Evolutionary conservation across 2,888 invertebrate genomes (phyloP), one percentile per base, ranked within the genome.

Genomic region (Amblyjoppa fuscipennis): DNA sequence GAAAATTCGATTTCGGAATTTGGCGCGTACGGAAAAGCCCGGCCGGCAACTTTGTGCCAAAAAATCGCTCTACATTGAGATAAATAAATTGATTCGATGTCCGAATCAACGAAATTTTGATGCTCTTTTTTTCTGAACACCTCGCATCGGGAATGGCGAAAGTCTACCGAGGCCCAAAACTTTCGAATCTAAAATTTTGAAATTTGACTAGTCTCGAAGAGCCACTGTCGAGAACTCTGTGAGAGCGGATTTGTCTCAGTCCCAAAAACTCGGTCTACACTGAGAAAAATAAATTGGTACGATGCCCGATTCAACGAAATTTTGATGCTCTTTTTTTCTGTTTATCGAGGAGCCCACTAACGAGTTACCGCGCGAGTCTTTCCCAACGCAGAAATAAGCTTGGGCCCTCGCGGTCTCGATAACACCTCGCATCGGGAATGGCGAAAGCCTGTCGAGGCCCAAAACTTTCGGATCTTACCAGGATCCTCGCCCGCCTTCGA

Each of bases 401-500:
- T 34, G n/a, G 28, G 7, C 59, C 13, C 49, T 45, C 28, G 45
- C 28, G 38, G 25, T 34, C 41, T 56, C 75, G 69, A 31, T 71
- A 66, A 66, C 75, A 64, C 64, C 45, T 61, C 28, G 28, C 66
- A 9, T n/a, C 16, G 70, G 31, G 3, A 51, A 79, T 69, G 56
- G 61, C 61, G 61, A 64, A 51, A 79, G 53, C 41, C 53, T 75
- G 51, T 34, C 28, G 13, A 13, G 13, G 20, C n/a, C 5, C 38
- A 53, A 51, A 34, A 80, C 66, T 81, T 77, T 73, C 71, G 64
- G 66, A 73, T 68, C 66, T 83, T 79, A 75, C 73, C 64, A 41
- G 49, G 53, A 71, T 38, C 61, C 45, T 59, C 49, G 68, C 13
- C 41, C 13, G 45, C 13, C 41, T 45, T 11, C 69, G n/a, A 70